Base-by-base conservation (phyloP, 1,140 invertebrate genomes). In the Scaptodrosophila lebanonensis region DNA sequence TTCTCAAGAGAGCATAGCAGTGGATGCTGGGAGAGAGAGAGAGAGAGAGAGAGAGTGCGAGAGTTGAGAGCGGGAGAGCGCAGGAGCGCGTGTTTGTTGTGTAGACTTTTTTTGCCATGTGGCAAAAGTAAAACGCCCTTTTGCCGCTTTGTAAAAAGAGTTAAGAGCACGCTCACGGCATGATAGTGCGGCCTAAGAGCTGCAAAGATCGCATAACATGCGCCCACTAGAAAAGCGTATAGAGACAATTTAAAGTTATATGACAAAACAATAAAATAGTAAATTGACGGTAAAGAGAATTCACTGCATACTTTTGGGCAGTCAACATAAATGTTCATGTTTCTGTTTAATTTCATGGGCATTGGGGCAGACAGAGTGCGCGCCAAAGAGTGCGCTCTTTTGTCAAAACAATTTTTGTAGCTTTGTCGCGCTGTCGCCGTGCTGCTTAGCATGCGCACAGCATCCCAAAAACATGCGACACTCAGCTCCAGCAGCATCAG, bases 101-200 rank as follows among this genome's bases (percentile, higher is more conserved):
- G 63, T 66, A 66, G 63, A 66, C 51, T 66, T 66, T n/a, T n/a
- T n/a, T 35, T 29, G 61, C 61, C 43, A 65, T 65, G 63, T 66
- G 53, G 47, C 44, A n/a, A 25, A 60, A 67, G 72, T 77, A 83
- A 82, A 83, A 82, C 75, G 76, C 75, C 75, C 75, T 82, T 82
- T 82, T 82, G 48, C 40, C 52, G 76, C 67, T 57, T 50, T 27
- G 50, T 58, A 58, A 58, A 17, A 39, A 38, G 11, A 32, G 16
- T 22, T 42, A 82, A 69, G 75, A 65, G 68, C 17, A 7, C 3
- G n/a, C n/a, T n/a, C n/a, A n/a, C n/a, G n/a, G n/a, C n/a, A n/a
- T n/a, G n/a, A n/a, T n/a, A n/a, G n/a, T n/a, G n/a, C n/a, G n/a
- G n/a, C n/a, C n/a, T n/a, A n/a, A n/a, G n/a, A n/a, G n/a, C n/a